A percentile compares a stretch with the other conserved stretches of the same genome.
These are phyloP conservation scores for Gymnothorax reevesii DNA, from an alignment of 2,797 vertebrate species.

Conservation along the genomic window DNA sequence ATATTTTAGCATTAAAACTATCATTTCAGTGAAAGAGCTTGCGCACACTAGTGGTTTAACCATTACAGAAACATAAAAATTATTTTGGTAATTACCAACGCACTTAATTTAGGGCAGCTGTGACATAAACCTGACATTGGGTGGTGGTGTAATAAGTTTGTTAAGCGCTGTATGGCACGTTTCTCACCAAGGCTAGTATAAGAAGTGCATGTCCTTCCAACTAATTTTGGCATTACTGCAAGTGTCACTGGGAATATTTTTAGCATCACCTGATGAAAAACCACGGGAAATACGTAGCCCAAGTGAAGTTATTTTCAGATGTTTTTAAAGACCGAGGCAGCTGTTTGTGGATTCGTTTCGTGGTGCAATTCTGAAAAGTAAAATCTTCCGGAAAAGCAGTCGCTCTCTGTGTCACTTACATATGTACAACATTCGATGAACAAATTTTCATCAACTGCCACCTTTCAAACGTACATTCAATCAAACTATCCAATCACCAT, in stretches of 20 bases:
- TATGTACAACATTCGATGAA: not conserved
- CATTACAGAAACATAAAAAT: no score
- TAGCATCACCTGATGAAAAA: not conserved
- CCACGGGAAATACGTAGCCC: not conserved
- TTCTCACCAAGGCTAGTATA: not conserved
- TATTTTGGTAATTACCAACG: no score
- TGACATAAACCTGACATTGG: no score
- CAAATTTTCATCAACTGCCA: not conserved
- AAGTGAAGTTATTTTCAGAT: not conserved
- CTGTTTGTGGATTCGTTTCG: not conserved
- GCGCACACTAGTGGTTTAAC: no score
- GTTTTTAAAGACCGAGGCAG: not conserved
- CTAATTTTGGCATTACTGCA: not conserved
- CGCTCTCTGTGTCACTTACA: slow-evolving; percentile 6
- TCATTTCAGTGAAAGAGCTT: no score
- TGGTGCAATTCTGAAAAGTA: not conserved
- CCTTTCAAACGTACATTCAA: not conserved
- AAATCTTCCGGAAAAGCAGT: not conserved
- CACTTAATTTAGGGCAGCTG: no score
- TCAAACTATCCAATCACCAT: not conserved
- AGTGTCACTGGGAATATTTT: not conserved
- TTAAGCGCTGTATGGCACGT: not conserved
- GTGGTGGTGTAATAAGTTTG: no score
- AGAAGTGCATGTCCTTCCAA: not conserved
- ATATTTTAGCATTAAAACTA: no score